Base-by-base conservation (phyloP, 2,888 invertebrate species). In the Brenthis hecate region DNA sequence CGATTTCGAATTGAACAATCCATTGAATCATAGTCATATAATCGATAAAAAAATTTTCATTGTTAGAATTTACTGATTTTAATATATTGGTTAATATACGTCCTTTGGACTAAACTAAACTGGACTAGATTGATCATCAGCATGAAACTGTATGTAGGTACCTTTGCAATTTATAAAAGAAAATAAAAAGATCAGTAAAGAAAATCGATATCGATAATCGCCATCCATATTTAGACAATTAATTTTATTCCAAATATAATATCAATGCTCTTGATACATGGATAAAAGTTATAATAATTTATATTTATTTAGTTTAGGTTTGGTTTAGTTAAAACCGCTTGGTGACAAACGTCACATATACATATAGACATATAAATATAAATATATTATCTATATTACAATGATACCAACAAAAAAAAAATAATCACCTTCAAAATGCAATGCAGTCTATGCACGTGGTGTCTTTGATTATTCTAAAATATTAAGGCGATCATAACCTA, bases 361-460 rank as follows among this genome's bases (percentile, higher is more conserved):
- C 73, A 77, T 65, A 73, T 71, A 73, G 76, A 76, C 75, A 77
- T 76, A 76, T 72, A 72, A 69, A 72, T 60, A 60, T 60, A 60
- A 60, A 60, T 60, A 60, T 60, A 50, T 28, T 60, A 50, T 60
- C 50, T 60, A 50, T 60, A 50, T 60, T 60, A 60, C 83, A 81
- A 80, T 78, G 74, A 78, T 81, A 78, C 69, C 74, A 72, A 75
- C 72, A 74, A 76, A 74, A 74, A 76, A 74, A 74, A 80, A 48
- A 84, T 83, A 81, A 73, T 83, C 88, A 88, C 88, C 87, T 81
- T 84, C 80, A 85, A 91, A 91, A 91, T 91, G 91, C 91, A 84
- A 85, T 81, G 83, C 91, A 91, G 89, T 90, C 90, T 89, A 85
- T 85, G 87, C 89, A 87, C 79, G 73, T 86, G 89, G 87, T 89